Base-by-base conservation (phyloP, 2,797 vertebrate species). In the Rhinella marina region DNA sequence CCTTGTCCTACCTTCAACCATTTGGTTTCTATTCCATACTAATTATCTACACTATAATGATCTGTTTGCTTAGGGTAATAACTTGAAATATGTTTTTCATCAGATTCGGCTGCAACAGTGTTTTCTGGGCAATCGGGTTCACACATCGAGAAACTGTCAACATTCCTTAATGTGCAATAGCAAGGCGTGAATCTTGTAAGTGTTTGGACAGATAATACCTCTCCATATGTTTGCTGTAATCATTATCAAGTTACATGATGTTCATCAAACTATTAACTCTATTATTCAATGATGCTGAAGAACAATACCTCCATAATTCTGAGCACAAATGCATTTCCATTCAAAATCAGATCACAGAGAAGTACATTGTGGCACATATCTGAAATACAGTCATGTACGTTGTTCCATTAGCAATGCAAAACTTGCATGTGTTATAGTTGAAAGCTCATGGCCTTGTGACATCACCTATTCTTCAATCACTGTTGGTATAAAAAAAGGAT, bases 171-270 rank as follows among this genome's bases (percentile, higher is more conserved):
- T 29, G 64, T 70, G 48, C 70, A 66, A 68, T 70, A 82, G 64
- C 50, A 29, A 68, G 64, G 81, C 19, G 81, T 82, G 48, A 82
- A 29, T 82, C 48, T 56, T n/a, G 16, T 66, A 82, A 81, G 79
- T 56, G 7, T 68, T 68, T 54, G 16, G 52, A 23, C n/a, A 82
- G 50, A 70, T 23, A 19, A 27, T 68, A 29, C 52, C 48, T 70
- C 8, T 16, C 14, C 21, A 23, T 82, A 68, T 82, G 64, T 50
- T 70, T 3, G 14, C 48, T 62, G 62, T 82, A 41, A 52, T 21
- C 62, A 48, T 23, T 48, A 81, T 64, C 61, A n/a, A n/a, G 25
- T 59, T 54, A 25, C 59, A 62, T 32, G 12, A 4, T 59, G 77
- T 79, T 79, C 10, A 29, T 27, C 54, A 59, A 7, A 29, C 25